These are phyloP conservation scores for Xenentodon cancila DNA, from an alignment of 2,797 vertebrate genomes.

Conservation along the genomic window DNA sequence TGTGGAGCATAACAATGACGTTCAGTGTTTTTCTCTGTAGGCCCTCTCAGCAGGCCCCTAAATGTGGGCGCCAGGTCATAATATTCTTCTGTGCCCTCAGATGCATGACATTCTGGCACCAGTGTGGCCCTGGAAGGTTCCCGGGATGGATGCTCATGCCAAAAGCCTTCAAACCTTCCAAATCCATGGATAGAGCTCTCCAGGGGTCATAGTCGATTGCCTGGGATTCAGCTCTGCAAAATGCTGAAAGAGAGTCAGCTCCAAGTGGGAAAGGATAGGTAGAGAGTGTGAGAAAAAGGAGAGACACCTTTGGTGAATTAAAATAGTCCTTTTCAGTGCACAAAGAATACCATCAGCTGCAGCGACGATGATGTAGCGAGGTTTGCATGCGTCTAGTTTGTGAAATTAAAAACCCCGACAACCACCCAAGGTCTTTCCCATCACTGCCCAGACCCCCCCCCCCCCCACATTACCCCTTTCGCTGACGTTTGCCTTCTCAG, in stretches of 20 bases:
- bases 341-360: slow-evolving; percentile 24
- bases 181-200: slow-evolving; percentile 36
- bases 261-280: slow-evolving; percentile 16
- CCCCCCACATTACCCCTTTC: slow-evolving; percentile 41
- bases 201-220: slow-evolving; percentile 33
- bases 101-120: slow-evolving; percentile 68
- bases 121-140: slow-evolving; percentile 50
- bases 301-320: slow-evolving; percentile 25
- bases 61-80: slow-evolving; percentile 68
- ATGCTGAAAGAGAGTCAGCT: slow-evolving; percentile 25
- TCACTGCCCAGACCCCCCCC: slow-evolving; percentile 17
- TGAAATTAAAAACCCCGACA: slow-evolving; percentile 37
- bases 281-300: slow-evolving; percentile 17
- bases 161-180: slow-evolving; percentile 49
- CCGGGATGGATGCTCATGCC: slow-evolving; percentile 34
- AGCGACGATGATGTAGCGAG: slow-evolving; percentile 32
- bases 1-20: slow-evolving; percentile 62
- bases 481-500: slow-evolving; percentile 28
- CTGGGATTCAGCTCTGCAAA: slow-evolving; percentile 35
- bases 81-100: slow-evolving; percentile 70
- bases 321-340: slow-evolving; percentile 14
- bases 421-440: slow-evolving; percentile 18
- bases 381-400: slow-evolving; percentile 32
- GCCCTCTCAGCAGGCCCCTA: slow-evolving; percentile 59
- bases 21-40: slow-evolving; percentile 64